Evolutionary conservation across 2,888 invertebrate genomes (phyloP), one percentile per base, ranked within the genome.

Genomic region (Euclidia mi): DNA sequence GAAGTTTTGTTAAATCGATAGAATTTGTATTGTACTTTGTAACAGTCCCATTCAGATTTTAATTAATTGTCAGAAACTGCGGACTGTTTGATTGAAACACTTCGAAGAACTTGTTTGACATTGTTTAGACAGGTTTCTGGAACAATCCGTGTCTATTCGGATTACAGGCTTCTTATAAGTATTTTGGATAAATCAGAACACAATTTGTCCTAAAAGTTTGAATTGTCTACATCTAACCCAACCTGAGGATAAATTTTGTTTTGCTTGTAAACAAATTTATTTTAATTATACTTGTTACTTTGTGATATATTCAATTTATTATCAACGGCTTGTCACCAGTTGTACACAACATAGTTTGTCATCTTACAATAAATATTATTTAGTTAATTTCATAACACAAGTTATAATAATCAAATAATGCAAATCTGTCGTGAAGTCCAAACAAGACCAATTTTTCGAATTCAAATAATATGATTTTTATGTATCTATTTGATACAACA

Each of bases 21-120:
- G 78, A 64, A 78, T 78, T 66, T 79, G 78, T 79, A 82, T 82
- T 83, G 81, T 86, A 78, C 80, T 82, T 78, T 78, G 77, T 71
- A 71, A 77, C 76, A 82, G 78, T 82, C 71, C 82, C 75, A 87
- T 88, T 88, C 84, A 81, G 79, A 76, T 86, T 89, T 71, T 89
- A 89, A 89, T 90, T 90, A 90, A 90, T 90, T 89, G 89, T 88
- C 86, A 86, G 83, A 81, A 81, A 83, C 81, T 81, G 66, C 40
- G 83, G 76, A 79, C 62, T 77, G 80, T 86, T 88, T 87, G 85
- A 90, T 88, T 87, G 87, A 89, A 89, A 85, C 87, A 83, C 82
- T 88, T 84, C 73, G 75, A 76, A 60, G 73, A 87, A 90, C 82
- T 89, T 90, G 86, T 87, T 82, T 82, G 86, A 84, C 84, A 87